Evolutionary conservation across 2,797 vertebrate genomes (phyloP), one percentile per base, ranked within the genome.

Genomic region (Crenuchus spilurus): DNA sequence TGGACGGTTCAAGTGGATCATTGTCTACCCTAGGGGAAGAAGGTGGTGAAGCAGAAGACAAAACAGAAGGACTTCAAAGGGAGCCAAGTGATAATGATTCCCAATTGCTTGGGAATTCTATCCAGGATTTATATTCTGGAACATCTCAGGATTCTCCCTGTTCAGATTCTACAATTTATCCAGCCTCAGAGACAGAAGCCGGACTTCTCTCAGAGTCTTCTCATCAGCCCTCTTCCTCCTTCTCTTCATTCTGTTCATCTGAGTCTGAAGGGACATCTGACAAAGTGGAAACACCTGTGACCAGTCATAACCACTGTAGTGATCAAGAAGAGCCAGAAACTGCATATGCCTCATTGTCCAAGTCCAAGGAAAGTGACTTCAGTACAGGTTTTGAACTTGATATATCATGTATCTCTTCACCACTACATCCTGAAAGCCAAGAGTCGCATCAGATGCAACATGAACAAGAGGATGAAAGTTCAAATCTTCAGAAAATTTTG

Each of bases 1-100:
- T 55, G 0, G 61, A 73, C 28, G 41, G 61, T 67, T 76, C 61
- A 8, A 37, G 31, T 71, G 62, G 48, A 49, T 78, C 69, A 8
- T 48, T 69, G 65, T 74, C 65, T 37, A 69, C 67, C 22, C 71
- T 57, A 42, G 83, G 78, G 2, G 71, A 65, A 39, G 80, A 87
- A 13, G 73, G 83, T 18, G 42, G 31, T 72, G 69, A 75, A 62
- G 26, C 6, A 0, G 55, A 60, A 24, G 28, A 66, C 9, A 46
- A 72, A 31, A 35, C 37, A 14, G 55, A 46, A n/a, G n/a, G n/a
- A n/a, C n/a, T n/a, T 22, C 18, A 65, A 54, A 61, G 8, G 41
- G 80, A 80, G 7, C 35, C 60, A 52, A 65, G 78, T 22, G 76
- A 80, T 54, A 70, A 62, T n/a, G 2, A 22, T 54, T 22, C 24